Percentiles rank a stretch among this genome's conserved stretches.
phyloP scores from a whole-genome alignment of 2,797 vertebrate species.

The Salmo trutta region DNA sequence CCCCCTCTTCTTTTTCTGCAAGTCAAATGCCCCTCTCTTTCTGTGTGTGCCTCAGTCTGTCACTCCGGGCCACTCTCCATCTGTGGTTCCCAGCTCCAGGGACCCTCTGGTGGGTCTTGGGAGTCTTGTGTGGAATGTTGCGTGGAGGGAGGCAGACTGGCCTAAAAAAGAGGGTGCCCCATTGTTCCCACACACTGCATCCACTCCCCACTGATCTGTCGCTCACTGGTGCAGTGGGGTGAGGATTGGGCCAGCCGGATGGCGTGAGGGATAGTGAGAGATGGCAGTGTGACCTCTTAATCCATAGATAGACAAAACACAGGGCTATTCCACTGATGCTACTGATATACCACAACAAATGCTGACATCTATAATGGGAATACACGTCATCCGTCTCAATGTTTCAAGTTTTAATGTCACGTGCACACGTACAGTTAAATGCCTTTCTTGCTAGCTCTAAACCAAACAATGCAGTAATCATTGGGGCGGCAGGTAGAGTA shows the following conservation, averaged over 20 bases:
- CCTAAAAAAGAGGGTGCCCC: slow-evolving; percentile 71
- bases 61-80: slow-evolving; percentile 27
- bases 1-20: slow-evolving; percentile 37
- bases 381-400: slow-evolving; percentile 44
- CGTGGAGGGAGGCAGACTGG: slow-evolving; percentile 65
- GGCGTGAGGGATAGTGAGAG: slow-evolving; percentile 48
- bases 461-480: no score
- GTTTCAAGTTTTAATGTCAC: no score
- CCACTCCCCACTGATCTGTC: slow-evolving; percentile 81
- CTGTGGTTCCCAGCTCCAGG: slow-evolving; percentile 65
- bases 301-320: slow-evolving; percentile 8
- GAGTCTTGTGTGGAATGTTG: slow-evolving; percentile 90
- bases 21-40: slow-evolving; percentile 39
- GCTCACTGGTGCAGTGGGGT: slow-evolving; percentile 78
- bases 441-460: no score
- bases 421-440: no score
- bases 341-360: slow-evolving; percentile 54
- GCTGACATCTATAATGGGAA: slow-evolving; percentile 8
- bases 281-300: slow-evolving; percentile 49
- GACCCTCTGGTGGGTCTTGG: slow-evolving; percentile 79
- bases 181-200: slow-evolving; percentile 92
- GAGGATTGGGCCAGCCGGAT: slow-evolving; percentile 35
- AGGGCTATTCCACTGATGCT: slow-evolving; percentile 39
- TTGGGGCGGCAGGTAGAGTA: no score
- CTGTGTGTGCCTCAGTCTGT: slow-evolving; percentile 51